A percentile compares a stretch with the other conserved stretches of the same genome.
phyloP scores from a whole-genome alignment of 1,140 invertebrate genomes.

The Triops longicaudatus region DNA sequence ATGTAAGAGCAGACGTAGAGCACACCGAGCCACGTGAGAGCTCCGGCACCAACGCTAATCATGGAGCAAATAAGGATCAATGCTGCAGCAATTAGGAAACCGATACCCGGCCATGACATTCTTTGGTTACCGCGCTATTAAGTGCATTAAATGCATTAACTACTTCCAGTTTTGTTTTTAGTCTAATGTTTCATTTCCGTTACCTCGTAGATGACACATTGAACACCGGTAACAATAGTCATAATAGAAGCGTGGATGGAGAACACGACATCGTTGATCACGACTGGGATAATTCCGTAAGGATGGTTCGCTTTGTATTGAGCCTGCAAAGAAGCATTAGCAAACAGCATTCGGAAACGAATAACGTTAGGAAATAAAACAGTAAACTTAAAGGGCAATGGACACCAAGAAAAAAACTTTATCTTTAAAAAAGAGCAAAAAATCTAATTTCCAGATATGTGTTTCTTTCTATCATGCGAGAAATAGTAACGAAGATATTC shows the following conservation, averaged over 20 bases:
- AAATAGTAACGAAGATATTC: no score
- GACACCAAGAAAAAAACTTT: no score
- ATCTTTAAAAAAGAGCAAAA: no score
- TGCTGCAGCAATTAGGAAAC: conserved; percentile 55
- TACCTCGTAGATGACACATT: conserved; percentile 92
- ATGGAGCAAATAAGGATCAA: conserved; percentile 58
- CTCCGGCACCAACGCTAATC: conserved; percentile 50
- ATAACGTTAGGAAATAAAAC: no score
- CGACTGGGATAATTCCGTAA: conserved; percentile 81
- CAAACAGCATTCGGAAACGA: no score
- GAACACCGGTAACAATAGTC: conserved; percentile 69
- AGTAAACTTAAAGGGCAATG: no score
- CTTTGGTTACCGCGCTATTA: conserved; percentile 62
- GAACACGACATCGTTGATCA: conserved; percentile 94
- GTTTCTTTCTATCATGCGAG: no score
- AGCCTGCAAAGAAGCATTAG: conserved; percentile 38
- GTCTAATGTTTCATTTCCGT: conserved; percentile 31
- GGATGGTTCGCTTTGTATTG: conserved; percentile 76
- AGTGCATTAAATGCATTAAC: background rate
- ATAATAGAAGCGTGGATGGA: conserved; percentile 84
- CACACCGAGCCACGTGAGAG: conserved; percentile 80
- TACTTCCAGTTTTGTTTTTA: background rate
- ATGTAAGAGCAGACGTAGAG: conserved; percentile 93
- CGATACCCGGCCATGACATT: conserved; percentile 61
- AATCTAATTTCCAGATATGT: no score